These are phyloP conservation scores for Venustoraphidia nigricollis DNA, from an alignment of 2,888 invertebrate species.

Conservation along the genomic window DNA sequence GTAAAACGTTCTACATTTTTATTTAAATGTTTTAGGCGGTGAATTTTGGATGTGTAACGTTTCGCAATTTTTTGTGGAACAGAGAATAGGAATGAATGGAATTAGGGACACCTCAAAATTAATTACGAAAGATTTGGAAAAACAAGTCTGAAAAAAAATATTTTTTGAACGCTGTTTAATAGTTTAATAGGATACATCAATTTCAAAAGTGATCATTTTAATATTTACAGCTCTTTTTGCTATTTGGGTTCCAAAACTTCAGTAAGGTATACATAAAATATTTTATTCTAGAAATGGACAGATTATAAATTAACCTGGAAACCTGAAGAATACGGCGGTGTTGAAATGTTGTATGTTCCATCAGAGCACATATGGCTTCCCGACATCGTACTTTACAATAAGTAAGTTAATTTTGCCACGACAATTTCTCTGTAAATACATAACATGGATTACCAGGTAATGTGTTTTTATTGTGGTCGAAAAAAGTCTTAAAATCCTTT, in stretches of 20 bases:
- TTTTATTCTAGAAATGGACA: slow-evolving; percentile 62
- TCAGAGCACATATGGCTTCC: slow-evolving; percentile 96
- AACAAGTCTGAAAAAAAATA: no score
- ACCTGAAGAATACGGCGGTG: slow-evolving; percentile 79
- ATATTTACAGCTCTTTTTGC: neutral
- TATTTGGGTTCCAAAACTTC: neutral
- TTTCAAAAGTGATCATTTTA: neutral
- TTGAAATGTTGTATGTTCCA: slow-evolving; percentile 83
- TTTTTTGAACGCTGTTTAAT: neutral
- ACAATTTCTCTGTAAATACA: no score
- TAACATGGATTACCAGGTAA: no score
- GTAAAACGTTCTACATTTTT: no score
- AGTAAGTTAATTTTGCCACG: slow-evolving; percentile 36
- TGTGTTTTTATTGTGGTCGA: no score
- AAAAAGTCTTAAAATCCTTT: no score
- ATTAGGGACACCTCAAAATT: no score
- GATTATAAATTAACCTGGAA: slow-evolving; percentile 84
- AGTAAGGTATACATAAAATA: neutral
- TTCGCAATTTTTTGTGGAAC: no score
- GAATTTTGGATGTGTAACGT: no score
- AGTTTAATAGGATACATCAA: neutral
- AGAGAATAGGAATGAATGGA: no score
- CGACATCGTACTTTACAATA: slow-evolving; percentile 86
- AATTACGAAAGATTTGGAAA: no score
- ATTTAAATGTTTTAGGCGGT: no score